Evolutionary conservation across 37 sponge, comb jelly and placozoan species (phyloP), one percentile per base, ranked within the genome.

Genomic region (Tethya wilhelma): DNA sequence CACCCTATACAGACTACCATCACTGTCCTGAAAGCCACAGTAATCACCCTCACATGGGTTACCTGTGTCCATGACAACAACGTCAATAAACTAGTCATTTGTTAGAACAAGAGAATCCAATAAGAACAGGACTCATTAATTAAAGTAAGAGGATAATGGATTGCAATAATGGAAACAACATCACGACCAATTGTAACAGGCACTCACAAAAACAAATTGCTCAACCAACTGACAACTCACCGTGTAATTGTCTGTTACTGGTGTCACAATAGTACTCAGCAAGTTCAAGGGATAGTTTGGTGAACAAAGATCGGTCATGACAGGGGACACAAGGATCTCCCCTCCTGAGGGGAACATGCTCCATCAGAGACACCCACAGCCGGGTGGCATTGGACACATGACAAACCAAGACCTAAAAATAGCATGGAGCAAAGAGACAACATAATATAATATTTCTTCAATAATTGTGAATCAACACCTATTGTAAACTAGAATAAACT

Each of bases 321-420:
- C 38, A 11, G 0, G 49, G 4, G 9, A 68, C 38, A 20, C 66
- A 70, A 43, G 29, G 45, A 12, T 71, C 76, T 25, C 83, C 93
- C 31, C 77, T 69, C n/a, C 32, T 33, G 26, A 42, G 53, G 25
- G 90, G 86, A 31, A 39, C 22, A 78, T 89, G 94, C 39, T 85
- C 80, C 39, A 89, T 49, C 4, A 93, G 60, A 23, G 83, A 63
- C 0, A 93, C 77, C 94, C 94, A 93, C 26, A 85, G 66, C 29
- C 86, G 69, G 29, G 73, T 75, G 25, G 84, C 84, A 75, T 72
- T 84, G 14, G 84, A 75, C 22, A 84, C 68, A 36, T 84, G 77
- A 25, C 19, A 25, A 0, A 84, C 84, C 30, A 69, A 76, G 34
- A 75, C 39, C 84, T 84, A 28, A 1, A 34, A 7, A 40, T 38